These are phyloP conservation scores for Leptobrachium leishanense DNA, from an alignment of 2,113 vertebrate species.

Conservation along the genomic window DNA sequence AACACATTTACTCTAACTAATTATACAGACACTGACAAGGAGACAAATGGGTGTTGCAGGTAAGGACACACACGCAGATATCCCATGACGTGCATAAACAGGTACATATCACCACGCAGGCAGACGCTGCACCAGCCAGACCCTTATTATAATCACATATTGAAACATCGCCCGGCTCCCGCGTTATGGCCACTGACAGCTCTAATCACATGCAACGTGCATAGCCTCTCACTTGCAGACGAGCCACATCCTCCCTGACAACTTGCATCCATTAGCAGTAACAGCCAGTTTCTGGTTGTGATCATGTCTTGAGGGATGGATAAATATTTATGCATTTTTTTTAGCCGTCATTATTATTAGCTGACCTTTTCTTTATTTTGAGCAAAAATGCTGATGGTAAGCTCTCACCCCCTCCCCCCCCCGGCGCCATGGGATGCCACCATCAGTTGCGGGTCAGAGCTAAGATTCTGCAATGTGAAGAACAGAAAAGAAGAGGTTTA, in stretches of 20 bases:
- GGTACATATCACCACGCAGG: not conserved
- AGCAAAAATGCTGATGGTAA: too few relatives aligned
- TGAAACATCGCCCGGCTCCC: not conserved
- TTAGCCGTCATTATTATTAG: too few relatives aligned
- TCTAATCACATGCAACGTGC: not conserved
- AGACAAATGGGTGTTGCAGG: constrained; percentile 2
- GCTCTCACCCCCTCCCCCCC: too few relatives aligned
- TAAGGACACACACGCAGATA: not conserved
- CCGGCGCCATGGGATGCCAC: too few relatives aligned
- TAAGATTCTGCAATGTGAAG: too few relatives aligned
- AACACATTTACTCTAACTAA: constrained; percentile 36
- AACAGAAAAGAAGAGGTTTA: too few relatives aligned
- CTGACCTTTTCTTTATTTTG: too few relatives aligned
- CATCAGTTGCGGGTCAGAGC: too few relatives aligned
- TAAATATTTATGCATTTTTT: too few relatives aligned
- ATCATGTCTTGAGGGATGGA: too few relatives aligned
- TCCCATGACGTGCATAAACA: not conserved
- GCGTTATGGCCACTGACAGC: not conserved
- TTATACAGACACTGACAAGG: constrained; percentile 16
- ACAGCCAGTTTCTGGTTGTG: too few relatives aligned
- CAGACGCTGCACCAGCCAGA: not conserved
- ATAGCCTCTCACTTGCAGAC: not conserved
- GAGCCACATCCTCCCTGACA: not conserved
- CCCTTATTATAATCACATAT: not conserved
- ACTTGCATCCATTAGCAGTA: too few relatives aligned